These are phyloP conservation scores for Myzus persicae DNA, from an alignment of 1,140 invertebrate genomes.

Conservation along the genomic window DNA sequence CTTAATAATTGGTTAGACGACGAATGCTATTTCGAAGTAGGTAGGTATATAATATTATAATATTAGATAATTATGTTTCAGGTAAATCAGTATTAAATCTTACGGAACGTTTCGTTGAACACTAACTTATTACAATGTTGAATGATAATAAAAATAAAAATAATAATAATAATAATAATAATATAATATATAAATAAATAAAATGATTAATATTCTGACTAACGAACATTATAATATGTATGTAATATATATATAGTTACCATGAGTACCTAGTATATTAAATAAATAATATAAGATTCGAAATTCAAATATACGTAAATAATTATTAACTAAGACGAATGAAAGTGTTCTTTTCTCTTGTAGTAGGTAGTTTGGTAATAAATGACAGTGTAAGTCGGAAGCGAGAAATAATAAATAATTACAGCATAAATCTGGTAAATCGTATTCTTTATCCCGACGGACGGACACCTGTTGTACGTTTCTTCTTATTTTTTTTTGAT, in stretches of 20 bases:
- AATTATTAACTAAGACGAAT: neutral
- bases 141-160: neutral
- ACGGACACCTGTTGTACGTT: neutral
- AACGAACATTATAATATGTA: neutral
- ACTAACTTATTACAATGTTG: neutral
- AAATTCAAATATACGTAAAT: slow-evolving; percentile 7
- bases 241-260: neutral
- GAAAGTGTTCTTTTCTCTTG: neutral
- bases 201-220: slow-evolving; percentile 36
- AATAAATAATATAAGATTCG: slow-evolving; percentile 14
- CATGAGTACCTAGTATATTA: neutral
- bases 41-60: neutral
- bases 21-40: neutral
- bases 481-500: neutral
- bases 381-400: neutral
- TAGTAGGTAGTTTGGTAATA: neutral
- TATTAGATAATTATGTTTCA: slow-evolving; percentile 7
- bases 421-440: neutral
- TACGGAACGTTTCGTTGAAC: slow-evolving; percentile 3
- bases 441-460: neutral
- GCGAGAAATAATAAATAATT: neutral
- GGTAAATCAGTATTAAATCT: neutral
- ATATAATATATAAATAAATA: slow-evolving; percentile 21
- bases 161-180: slow-evolving; percentile 12
- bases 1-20: neutral